Percentiles rank a stretch among this genome's conserved stretches.
These are phyloP conservation scores for Sitodiplosis mosellana DNA, from an alignment of 1,140 invertebrate genomes.

Conservation along the genomic window DNA sequence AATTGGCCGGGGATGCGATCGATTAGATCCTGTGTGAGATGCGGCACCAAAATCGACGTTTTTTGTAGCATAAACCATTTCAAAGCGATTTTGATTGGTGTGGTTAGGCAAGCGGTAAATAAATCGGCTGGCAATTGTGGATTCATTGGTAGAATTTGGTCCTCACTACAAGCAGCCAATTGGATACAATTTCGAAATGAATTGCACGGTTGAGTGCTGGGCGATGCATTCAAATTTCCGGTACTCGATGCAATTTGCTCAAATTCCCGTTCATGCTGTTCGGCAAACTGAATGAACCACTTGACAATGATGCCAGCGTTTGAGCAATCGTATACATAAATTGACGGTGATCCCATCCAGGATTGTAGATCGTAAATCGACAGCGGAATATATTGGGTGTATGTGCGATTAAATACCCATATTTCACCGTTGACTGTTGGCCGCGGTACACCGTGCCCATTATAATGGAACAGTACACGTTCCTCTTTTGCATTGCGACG, in stretches of 20 bases:
- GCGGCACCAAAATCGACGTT: slow-evolving; percentile 60
- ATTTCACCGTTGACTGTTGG: slow-evolving; percentile 98
- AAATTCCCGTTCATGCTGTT: slow-evolving; percentile 76
- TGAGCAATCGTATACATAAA: slow-evolving; percentile 98
- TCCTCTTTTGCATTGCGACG: slow-evolving; percentile 98
- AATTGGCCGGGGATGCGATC: slow-evolving; percentile 73
- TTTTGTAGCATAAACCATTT: slow-evolving; percentile 82
- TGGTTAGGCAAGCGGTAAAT: slow-evolving; percentile 95
- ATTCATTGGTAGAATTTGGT: slow-evolving; percentile 91
- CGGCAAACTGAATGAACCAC: slow-evolving; percentile 78
- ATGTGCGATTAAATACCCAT: slow-evolving; percentile 98
- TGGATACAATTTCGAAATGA: slow-evolving; percentile 85
- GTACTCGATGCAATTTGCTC: slow-evolving; percentile 24
- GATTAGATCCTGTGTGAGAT: slow-evolving; percentile 12
- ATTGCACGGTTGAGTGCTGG: neutral
- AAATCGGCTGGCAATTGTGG: slow-evolving; percentile 96
- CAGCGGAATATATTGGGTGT: slow-evolving; percentile 97
- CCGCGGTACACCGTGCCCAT: slow-evolving; percentile 97
- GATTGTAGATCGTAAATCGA: slow-evolving; percentile 96
- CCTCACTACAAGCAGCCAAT: slow-evolving; percentile 79
- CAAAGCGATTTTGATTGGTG: slow-evolving; percentile 92
- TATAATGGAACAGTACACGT: slow-evolving; percentile 96
- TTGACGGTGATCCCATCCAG: slow-evolving; percentile 97
- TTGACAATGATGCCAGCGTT: slow-evolving; percentile 94
- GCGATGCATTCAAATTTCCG: neutral